phyloP scores from a whole-genome alignment of 1,140 invertebrate genomes.

The Drosophila melanica region DNA sequence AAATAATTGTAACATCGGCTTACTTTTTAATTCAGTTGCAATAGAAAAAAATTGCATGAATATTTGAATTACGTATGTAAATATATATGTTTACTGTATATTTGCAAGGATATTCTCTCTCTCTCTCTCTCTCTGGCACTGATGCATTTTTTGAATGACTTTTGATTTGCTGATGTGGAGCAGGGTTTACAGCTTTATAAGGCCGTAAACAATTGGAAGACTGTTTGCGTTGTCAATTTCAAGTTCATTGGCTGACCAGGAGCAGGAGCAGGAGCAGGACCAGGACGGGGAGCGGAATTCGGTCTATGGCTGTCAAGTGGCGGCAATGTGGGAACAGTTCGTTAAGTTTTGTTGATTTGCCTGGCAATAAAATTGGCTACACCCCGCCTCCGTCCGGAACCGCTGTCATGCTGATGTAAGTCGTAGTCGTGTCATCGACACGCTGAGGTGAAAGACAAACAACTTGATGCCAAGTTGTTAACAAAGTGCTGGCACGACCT shows the following conservation, averaged over 20 bases:
- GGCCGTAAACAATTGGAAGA: constrained; percentile 13
- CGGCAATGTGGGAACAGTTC: constrained; percentile 53
- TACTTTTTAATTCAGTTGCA: too few species aligned
- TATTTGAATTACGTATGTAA: too few species aligned
- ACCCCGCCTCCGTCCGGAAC: too few species aligned
- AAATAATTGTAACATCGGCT: too few species aligned
- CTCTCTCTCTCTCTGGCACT: neutral
- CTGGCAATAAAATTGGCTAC: constrained; percentile 58
- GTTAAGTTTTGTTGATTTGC: constrained; percentile 72
- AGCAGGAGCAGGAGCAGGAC: neutral
- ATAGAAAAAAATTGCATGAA: too few species aligned
- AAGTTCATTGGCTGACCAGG: constrained; percentile 30
- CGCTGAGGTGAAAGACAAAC: constrained; percentile 76
- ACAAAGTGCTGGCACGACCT: constrained; percentile 70
- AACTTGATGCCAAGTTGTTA: constrained; percentile 79
- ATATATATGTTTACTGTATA: too few species aligned
- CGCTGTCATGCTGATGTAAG: constrained; percentile 2
- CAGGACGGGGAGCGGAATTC: neutral
- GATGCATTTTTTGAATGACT: neutral
- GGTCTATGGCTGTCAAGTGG: constrained; percentile 13
- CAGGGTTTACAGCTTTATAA: neutral
- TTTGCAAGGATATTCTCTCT: too few species aligned
- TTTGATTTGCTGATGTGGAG: neutral
- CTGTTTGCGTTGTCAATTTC: constrained; percentile 21
- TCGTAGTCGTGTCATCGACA: constrained; percentile 71